phyloP scores from a whole-genome alignment of 92 coral and sea anemone species.

The Virgularia gustaviana region DNA sequence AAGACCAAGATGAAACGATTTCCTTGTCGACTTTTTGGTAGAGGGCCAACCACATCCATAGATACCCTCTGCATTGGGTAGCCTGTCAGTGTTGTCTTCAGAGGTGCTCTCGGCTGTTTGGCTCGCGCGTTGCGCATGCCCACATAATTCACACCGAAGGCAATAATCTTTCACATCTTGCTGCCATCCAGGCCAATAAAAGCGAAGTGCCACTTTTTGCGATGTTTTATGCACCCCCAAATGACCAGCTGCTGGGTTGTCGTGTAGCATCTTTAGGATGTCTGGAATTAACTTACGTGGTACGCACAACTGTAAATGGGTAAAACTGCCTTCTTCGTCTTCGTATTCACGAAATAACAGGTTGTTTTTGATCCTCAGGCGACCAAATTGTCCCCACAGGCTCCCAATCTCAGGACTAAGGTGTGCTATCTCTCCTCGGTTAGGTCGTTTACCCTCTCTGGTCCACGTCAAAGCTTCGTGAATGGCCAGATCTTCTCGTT shows the following conservation, averaged over 20 bases:
- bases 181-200: background rate
- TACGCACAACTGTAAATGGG: background rate
- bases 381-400: constrained; percentile 20
- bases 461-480: constrained; percentile 1
- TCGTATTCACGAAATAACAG: constrained; percentile 11
- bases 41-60: constrained; percentile 18
- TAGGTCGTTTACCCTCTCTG: background rate
- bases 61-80: constrained; percentile 15
- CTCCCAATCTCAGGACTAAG: background rate
- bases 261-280: constrained; percentile 4
- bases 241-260: constrained; percentile 11
- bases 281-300: constrained; percentile 11
- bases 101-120: background rate
- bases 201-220: background rate
- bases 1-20: constrained; percentile 2
- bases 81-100: background rate
- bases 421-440: background rate
- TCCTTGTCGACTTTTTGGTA: background rate
- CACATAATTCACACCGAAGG: background rate
- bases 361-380: constrained; percentile 1
- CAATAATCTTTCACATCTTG: background rate
- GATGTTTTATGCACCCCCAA: constrained; percentile 1
- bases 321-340: background rate
- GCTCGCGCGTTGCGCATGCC: constrained; percentile 1
- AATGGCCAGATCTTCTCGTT: constrained; percentile 16